These are phyloP conservation scores for Camponotus pennsylvanicus DNA, from an alignment of 1,140 invertebrate genomes.

Conservation along the genomic window DNA sequence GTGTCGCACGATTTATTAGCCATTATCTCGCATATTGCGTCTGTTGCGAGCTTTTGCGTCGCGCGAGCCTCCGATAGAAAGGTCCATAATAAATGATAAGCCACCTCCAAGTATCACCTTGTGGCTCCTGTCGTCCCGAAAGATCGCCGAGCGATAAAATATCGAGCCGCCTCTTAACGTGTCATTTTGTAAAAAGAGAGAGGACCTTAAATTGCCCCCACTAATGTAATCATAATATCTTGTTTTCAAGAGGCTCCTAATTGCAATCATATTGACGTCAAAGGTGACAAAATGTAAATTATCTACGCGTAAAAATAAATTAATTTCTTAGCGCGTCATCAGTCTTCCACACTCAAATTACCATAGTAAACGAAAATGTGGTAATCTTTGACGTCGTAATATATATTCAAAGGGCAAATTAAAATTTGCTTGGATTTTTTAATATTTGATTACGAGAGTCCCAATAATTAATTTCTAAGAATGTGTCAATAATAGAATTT, in stretches of 20 bases:
- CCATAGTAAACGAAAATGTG: not conserved
- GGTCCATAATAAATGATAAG: constrained; percentile 34
- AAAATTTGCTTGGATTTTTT: not conserved
- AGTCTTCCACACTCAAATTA: too few species aligned
- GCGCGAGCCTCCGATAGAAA: constrained; percentile 10
- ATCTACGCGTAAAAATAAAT: too few species aligned
- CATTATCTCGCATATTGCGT: constrained; percentile 63
- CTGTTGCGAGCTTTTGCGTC: constrained; percentile 48
- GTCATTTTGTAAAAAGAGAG: too few species aligned
- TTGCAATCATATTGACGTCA: too few species aligned
- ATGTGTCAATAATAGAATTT: not conserved
- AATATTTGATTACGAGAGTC: not conserved
- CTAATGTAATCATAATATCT: too few species aligned
- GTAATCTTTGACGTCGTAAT: not conserved
- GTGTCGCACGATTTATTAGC: constrained; percentile 71
- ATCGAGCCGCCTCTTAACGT: not conserved
- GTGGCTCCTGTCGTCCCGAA: not conserved
- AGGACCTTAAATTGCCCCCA: too few species aligned
- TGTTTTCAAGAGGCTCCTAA: too few species aligned
- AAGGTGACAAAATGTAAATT: too few species aligned
- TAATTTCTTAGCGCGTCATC: too few species aligned
- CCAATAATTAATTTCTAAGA: not conserved
- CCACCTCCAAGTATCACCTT: not conserved
- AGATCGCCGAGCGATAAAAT: constrained; percentile 1
- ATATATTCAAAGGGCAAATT: not conserved